Percentiles rank a stretch among this genome's conserved stretches.
Evolutionary conservation across 2,797 vertebrate species (phyloP).

Genomic region (Triplophysa yarkandensis): DNA sequence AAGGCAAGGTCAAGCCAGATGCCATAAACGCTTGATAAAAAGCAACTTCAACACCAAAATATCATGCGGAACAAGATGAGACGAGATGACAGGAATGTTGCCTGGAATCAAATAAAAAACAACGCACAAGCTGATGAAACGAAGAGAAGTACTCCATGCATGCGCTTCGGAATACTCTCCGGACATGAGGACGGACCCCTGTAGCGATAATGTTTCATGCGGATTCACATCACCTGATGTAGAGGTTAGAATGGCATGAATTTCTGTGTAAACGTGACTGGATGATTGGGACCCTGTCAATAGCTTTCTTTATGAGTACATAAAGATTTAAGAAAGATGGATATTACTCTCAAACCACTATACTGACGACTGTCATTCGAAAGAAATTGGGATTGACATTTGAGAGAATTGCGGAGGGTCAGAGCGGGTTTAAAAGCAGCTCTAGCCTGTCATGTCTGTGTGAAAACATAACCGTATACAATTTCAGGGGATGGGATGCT

Average conservation of each 20-base stretch:
- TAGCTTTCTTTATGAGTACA: constrained; percentile 77
- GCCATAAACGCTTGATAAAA: constrained; percentile 61
- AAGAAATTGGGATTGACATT: constrained; percentile 74
- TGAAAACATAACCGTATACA: constrained; percentile 41
- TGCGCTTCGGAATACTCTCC: constrained; percentile 70
- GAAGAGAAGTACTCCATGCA: constrained; percentile 58
- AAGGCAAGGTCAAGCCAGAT: constrained; percentile 62
- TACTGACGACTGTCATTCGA: constrained; percentile 62
- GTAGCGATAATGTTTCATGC: constrained; percentile 80
- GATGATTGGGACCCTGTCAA: constrained; percentile 88
- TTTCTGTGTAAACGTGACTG: constrained; percentile 96
- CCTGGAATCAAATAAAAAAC: constrained; percentile 65
- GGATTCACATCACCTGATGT: constrained; percentile 79
- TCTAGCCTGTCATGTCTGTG: constrained; percentile 54
- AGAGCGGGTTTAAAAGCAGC: constrained; percentile 22
- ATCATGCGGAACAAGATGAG: constrained; percentile 91
- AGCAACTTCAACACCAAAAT: constrained; percentile 81
- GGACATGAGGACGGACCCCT: constrained; percentile 54
- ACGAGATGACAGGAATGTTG: constrained; percentile 83
- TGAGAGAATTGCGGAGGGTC: constrained; percentile 8
- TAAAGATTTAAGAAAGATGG: constrained; percentile 63
- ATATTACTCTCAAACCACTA: constrained; percentile 64
- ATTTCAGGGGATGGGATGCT: constrained; percentile 29
- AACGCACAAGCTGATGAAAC: constrained; percentile 50
- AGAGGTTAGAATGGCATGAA: constrained; percentile 88